Percentiles rank a stretch among this genome's conserved stretches.
phyloP scores from a whole-genome alignment of 2,113 vertebrate genomes.

The Cheirogaleus medius region DNA sequence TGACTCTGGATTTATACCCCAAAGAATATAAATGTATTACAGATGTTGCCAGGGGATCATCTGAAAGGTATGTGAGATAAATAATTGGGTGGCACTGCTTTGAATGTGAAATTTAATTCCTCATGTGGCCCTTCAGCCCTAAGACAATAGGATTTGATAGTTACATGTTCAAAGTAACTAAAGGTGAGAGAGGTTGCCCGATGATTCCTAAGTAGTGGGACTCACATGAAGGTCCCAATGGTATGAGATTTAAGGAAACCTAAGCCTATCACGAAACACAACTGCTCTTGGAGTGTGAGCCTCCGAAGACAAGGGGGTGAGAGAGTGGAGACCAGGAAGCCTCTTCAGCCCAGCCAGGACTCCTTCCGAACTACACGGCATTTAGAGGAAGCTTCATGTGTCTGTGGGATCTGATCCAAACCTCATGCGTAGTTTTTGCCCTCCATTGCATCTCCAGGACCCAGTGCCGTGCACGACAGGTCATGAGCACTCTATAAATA shows the following conservation, averaged over 20 bases:
- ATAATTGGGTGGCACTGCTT: not conserved
- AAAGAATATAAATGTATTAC: not conserved
- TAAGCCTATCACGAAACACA: not conserved
- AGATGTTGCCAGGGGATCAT: not conserved
- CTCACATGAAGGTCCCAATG: not conserved
- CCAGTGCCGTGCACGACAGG: fast-evolving
- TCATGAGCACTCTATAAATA: not conserved
- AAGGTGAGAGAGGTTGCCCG: not conserved
- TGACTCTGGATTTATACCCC: not conserved
- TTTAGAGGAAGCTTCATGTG: not conserved
- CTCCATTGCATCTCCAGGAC: not conserved
- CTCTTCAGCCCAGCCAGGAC: not conserved
- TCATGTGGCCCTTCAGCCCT: not conserved
- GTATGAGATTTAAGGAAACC: not conserved
- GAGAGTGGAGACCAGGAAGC: not conserved
- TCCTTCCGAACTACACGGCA: not conserved
- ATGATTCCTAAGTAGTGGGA: not conserved
- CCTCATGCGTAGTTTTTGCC: not conserved
- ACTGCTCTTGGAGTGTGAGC: not conserved
- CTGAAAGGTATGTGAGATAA: not conserved
- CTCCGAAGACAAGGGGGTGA: not conserved
- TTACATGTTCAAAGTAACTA: not conserved
- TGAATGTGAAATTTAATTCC: not conserved
- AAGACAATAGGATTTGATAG: not conserved
- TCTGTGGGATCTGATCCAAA: not conserved